Base-by-base conservation (phyloP, 2,797 vertebrate genomes). In the Gila robusta region DNA sequence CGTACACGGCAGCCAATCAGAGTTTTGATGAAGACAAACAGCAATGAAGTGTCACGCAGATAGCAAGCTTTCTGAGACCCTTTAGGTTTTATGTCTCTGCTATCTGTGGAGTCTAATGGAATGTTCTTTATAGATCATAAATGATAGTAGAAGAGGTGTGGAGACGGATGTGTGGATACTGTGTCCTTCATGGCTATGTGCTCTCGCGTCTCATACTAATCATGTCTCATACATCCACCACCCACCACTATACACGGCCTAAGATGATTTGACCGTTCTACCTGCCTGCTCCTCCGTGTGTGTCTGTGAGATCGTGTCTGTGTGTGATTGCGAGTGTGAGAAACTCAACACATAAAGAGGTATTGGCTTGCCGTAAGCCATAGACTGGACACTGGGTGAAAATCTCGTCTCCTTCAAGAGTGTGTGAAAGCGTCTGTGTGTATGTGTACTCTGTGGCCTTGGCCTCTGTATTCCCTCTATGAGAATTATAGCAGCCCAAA, bases 171-270 rank as follows among this genome's bases (percentile, higher is more conserved):
- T 39, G 81, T 41, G 81, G 52, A 72, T 59, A 54, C 59, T 39
- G 78, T 86, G 84, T 86, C 79, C 83, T 85, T 85, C 73, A 82
- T 64, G 87, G 47, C 62, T 83, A 44, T 79, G 81, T 73, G 84
- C 49, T n/a, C 66, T 32, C n/a, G 17, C 17, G 16, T 35, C 77
- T 66, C 47, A 59, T 59, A 79, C 81, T 80, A 80, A 83, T 86
- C 49, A 79, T 83, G 82, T 74, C 81, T 74, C 76, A 74, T 76
- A 83, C 81, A 73, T 78, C 52, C 86, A 72, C 81, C 64, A 83
- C 54, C 71, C 79, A 82, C 67, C 52, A 71, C 35, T 79, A 41
- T 66, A 64, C 23, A 70, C 72, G 78, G 39, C 64, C 73, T 54
- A 23, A 83, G 28, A 77, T 79, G 39, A 49, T 71, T 47, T 78